Evolutionary conservation across 2,888 invertebrate species (phyloP), one percentile per base, ranked within the genome.

Genomic region (Pachydiplax longipennis): DNA sequence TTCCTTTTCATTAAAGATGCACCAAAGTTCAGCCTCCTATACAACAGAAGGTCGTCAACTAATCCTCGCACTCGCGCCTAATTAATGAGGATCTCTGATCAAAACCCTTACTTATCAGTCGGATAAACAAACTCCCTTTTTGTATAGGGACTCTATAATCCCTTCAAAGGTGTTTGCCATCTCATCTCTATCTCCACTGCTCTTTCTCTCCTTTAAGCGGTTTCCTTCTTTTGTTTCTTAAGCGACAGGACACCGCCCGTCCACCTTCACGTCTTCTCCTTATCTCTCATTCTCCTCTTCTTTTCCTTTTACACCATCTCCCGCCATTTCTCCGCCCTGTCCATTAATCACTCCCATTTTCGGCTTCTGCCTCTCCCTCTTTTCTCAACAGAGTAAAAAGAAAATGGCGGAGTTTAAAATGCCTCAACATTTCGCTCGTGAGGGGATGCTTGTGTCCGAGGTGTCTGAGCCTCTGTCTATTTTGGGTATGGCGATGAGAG

Each of bases 321-420:
- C 58, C 83, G 31, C 58, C 53, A 31, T 58, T n/a, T 44, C 82
- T 58, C 58, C 53, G 35, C 53, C 83, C 83, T 83, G 18, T 35
- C 83, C 83, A 83, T 83, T 83, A 83, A 83, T 83, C 83, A 83
- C 83, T 83, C 83, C 83, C 58, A 83, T 83, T 83, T 83, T 83
- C 83, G 53, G 83, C 83, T 83, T 58, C 83, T 53, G 31, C 35
- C 58, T 83, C 83, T 82, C 53, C 82, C 25, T 15, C 65, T 65
- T 25, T 65, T 65, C 65, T 25, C 65, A 65, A 22, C 8, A 65
- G 65, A 73, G 13, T 18, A 73, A 73, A 73, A 73, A 73, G 31
- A 73, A 25, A n/a, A n/a, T 73, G 25, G 35, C 53, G 53, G 10
- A 48, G 58, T 83, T 31, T 83, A 58, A 83, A 83, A 58, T 35